Evolutionary conservation across 2,113 vertebrate genomes (phyloP).

Genomic region (Anhinga anhinga): DNA sequence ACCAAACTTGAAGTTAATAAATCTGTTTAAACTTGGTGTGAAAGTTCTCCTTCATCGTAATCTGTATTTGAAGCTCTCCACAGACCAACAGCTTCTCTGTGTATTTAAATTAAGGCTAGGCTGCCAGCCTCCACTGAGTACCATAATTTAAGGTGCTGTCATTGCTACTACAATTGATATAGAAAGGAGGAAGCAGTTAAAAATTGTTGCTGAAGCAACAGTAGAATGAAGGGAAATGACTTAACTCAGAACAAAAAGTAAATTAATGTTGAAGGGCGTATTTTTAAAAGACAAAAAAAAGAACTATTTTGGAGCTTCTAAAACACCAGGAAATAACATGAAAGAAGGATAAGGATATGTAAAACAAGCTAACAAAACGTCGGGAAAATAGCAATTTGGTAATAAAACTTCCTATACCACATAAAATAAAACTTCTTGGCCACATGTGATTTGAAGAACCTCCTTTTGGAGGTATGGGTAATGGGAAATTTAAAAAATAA

Average conservation of each 20-base stretch:
- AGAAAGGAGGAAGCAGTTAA: not conserved
- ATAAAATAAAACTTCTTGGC: too few relatives aligned
- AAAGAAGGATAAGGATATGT: not conserved
- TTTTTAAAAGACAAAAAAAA: not conserved
- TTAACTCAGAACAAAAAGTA: not conserved
- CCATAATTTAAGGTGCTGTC: not conserved
- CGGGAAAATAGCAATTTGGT: not conserved
- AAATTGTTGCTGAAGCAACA: not conserved
- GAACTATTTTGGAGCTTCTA: not conserved
- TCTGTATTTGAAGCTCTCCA: not conserved
- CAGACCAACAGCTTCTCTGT: not conserved
- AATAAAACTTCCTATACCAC: not conserved
- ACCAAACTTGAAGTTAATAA: not conserved
- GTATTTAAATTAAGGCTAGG: not conserved
- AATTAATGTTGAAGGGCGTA: not conserved
- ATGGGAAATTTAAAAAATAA: not conserved
- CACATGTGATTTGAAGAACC: too few relatives aligned
- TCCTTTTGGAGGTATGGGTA: not conserved
- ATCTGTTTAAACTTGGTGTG: not conserved
- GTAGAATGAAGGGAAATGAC: not conserved
- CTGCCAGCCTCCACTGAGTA: not conserved
- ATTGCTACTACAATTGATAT: not conserved
- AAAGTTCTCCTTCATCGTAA: not conserved
- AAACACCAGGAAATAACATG: not conserved
- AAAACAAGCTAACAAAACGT: not conserved